Percentiles rank a stretch among this genome's conserved stretches.
Evolutionary conservation across 2,797 vertebrate genomes (phyloP).

Genomic region (Podarcis siculus): DNA sequence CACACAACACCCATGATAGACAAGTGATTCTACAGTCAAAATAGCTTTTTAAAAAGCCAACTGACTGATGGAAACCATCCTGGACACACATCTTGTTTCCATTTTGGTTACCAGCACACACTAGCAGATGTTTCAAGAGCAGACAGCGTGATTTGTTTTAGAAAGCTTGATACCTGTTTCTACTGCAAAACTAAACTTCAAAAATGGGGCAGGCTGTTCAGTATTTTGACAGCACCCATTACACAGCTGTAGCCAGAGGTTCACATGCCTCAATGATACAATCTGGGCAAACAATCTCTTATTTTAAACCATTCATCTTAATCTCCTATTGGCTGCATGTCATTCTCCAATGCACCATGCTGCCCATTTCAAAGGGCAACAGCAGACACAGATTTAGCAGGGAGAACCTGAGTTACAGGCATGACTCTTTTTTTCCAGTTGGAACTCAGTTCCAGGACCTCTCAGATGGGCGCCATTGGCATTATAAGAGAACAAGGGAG

Average conservation of each 20-base stretch:
- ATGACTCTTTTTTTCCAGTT: no score
- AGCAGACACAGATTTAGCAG: not conserved
- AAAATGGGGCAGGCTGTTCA: not conserved
- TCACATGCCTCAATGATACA: not conserved
- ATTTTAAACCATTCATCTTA: not conserved
- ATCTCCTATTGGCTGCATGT: no score
- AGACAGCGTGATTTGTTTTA: not conserved
- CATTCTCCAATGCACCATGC: not conserved
- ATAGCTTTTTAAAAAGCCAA: not conserved
- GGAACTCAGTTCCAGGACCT: no score
- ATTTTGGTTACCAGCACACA: not conserved
- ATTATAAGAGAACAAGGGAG: no score
- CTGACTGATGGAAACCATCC: not conserved
- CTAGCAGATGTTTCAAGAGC: not conserved
- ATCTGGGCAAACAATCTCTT: not conserved
- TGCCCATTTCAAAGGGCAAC: not conserved
- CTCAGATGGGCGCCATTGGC: no score
- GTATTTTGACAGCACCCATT: not conserved
- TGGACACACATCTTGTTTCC: not conserved
- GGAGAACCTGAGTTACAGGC: not conserved
- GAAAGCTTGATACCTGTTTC: not conserved
- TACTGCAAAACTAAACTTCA: not conserved
- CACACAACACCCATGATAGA: not conserved
- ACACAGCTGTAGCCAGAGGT: not conserved
- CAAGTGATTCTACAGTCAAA: not conserved